Conservation (phyloP, 2,113 vertebrate species). For the Oceanodroma tethys region DNA sequence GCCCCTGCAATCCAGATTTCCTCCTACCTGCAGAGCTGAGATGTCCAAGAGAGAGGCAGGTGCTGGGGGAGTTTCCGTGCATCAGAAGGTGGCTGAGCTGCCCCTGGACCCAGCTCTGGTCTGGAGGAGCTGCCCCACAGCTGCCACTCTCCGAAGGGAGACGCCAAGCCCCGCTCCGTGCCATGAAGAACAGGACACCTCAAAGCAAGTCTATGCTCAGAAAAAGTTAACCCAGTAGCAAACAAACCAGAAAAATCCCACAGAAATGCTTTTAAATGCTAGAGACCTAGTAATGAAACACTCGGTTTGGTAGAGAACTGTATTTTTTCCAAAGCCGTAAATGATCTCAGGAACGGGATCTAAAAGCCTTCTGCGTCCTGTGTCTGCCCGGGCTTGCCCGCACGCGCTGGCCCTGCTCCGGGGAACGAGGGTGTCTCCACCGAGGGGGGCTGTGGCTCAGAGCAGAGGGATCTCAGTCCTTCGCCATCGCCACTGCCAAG, state of each 20-base stretch:
- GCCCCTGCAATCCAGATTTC: neutral
- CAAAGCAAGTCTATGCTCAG: neutral
- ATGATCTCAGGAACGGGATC: neutral
- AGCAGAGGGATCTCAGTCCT: neutral
- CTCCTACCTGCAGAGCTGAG: neutral
- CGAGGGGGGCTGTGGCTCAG: neutral
- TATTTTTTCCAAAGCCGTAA: neutral
- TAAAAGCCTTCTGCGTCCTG: neutral
- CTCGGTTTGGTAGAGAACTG: neutral
- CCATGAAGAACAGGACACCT: neutral
- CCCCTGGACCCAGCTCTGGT: neutral
- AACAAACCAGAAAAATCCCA: neutral
- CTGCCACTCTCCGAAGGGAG: neutral
- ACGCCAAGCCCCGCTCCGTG: neutral
- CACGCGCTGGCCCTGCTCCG: neutral
- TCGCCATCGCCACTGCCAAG: neutral
- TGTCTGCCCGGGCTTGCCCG: fast-evolving
- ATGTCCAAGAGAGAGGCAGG: neutral
- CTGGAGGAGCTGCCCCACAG: neutral
- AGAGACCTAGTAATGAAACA: neutral
- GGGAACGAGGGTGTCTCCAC: neutral
- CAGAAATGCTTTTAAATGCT: neutral
- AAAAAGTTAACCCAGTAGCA: neutral
- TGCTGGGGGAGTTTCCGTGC: neutral
- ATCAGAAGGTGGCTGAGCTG: neutral